Base-by-base conservation (phyloP, 2,797 vertebrate genomes). In the Microcaecilia unicolor region DNA sequence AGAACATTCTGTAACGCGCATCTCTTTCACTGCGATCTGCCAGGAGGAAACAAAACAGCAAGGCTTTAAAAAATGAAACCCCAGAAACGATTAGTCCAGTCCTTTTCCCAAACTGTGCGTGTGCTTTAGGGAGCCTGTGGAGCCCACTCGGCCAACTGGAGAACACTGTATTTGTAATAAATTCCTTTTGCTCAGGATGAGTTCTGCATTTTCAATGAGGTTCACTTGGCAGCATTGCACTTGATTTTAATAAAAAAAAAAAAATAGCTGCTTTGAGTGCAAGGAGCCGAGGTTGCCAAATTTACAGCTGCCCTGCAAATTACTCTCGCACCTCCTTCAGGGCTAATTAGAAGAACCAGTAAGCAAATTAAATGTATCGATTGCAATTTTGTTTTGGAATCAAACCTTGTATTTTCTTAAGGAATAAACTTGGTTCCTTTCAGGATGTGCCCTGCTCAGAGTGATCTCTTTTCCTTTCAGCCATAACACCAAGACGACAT, bases 401-500 rank as follows among this genome's bases (percentile, higher is more conserved):
- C 78, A 79, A 69, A 69, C 45, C 33, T 31, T 36, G 30, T 26
- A 41, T 28, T 46, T 54, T 36, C 29, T 71, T 65, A 65, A 76
- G 79, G 72, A 80, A 79, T 76, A 75, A 78, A 85, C 73, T 77
- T 72, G 73, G 68, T 79, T 77, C 66, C 67, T 78, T 80, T 78
- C 67, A 75, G 62, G 65, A 74, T 81, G 77, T 80, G 77, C 67
- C 79, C 79, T 83, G 65, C 80, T 84, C 63, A 81, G 76, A 81
- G 75, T 79, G 65, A 70, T 86, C 68, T 87, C 70, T 83, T 88
- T 80, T 82, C 83, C 84, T 79, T 86, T 64, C 86, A 97, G 94
- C 85, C 94, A 98, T 88, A 98, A 98, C 87, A 97, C 92, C 80
- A 98, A 98, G 90, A 98, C 95, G 61, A 98, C 94, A 67, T 98